Evolutionary conservation across 1,140 invertebrate genomes (phyloP).

Genomic region (Whitmania pigra): DNA sequence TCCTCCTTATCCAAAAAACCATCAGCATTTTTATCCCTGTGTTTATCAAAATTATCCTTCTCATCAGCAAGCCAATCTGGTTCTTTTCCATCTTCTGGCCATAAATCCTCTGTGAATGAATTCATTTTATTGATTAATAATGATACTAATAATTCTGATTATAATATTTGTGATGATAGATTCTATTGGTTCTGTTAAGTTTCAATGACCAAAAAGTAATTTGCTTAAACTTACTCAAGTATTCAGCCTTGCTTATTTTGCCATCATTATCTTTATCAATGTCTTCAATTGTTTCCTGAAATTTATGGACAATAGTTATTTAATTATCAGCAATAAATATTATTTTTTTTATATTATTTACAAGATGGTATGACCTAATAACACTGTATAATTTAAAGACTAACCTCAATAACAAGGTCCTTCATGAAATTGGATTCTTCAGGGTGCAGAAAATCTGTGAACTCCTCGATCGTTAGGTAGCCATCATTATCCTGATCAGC

Average conservation of each 20-base stretch:
- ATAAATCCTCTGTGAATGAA: slow-evolving; percentile 62
- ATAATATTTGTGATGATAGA: background rate
- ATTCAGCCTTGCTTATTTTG: slow-evolving; percentile 52
- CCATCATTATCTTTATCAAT: slow-evolving; percentile 92
- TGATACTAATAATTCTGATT: background rate
- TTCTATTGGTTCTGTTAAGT: background rate
- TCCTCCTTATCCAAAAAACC: slow-evolving; percentile 77
- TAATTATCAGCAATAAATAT: background rate
- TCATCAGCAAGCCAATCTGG: slow-evolving; percentile 96
- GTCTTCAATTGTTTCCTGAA: slow-evolving; percentile 81
- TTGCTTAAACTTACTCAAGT: slow-evolving; percentile 48
- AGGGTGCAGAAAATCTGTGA: slow-evolving; percentile 81
- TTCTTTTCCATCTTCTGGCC: slow-evolving; percentile 53
- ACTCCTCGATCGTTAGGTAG: slow-evolving; percentile 59
- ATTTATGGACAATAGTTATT: background rate
- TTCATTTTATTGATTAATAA: background rate
- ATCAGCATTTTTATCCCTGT: slow-evolving; percentile 70
- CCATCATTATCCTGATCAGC: slow-evolving; percentile 38
- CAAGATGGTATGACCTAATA: background rate
- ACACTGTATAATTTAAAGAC: background rate
- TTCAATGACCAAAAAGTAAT: background rate
- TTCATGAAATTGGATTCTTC: slow-evolving; percentile 86
- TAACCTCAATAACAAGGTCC: slow-evolving; percentile 66
- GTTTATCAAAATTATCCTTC: slow-evolving; percentile 65
- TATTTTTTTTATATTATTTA: background rate